Base-by-base conservation (phyloP, 2,888 invertebrate species). In the Leucania comma region DNA sequence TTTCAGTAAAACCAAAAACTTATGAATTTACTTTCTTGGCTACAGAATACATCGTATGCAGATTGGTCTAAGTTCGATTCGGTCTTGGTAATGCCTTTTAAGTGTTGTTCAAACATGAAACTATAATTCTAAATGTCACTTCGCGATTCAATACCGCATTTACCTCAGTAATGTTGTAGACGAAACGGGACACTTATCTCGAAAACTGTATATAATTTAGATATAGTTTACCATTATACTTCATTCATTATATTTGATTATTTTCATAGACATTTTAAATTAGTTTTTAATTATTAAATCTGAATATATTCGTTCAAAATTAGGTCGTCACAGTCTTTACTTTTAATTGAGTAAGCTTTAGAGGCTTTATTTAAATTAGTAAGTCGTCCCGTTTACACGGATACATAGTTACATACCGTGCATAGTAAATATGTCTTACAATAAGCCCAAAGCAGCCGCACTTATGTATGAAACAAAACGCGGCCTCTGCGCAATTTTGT, bases 131-230 rank as follows among this genome's bases (percentile, higher is more conserved):
- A 67, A 59, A 53, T 70, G 56, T 78, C 71, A 76, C 61, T 80
- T 78, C 74, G 80, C 81, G 81, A 74, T 80, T 80, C 68, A 74
- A 87, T 84, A 82, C 88, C 88, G 84, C 80, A 88, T 85, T 67
- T 88, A 88, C 88, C 88, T 88, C 88, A 88, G 71, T 85, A 81
- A 76, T 81, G 38, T 67, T 77, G 80, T 81, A 80, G 65, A 69
- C 76, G 81, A 79, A 86, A 84, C 82, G 82, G 81, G 87, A 81
- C 82, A 70, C 65, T 80, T 74, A 70, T 58, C 50, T 66, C 53
- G 17, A 17, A 60, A 57, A 60, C 32, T 79, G 69, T 80, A 69
- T 70, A 73, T 67, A 80, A 59, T 73, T 68, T 80, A 67, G 24
- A 68, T 58, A 51, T 58, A 64, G 46, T 56, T 57, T 75, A 72